Evolutionary conservation across 2,888 invertebrate genomes (phyloP).

Genomic region (Metalampra italica): DNA sequence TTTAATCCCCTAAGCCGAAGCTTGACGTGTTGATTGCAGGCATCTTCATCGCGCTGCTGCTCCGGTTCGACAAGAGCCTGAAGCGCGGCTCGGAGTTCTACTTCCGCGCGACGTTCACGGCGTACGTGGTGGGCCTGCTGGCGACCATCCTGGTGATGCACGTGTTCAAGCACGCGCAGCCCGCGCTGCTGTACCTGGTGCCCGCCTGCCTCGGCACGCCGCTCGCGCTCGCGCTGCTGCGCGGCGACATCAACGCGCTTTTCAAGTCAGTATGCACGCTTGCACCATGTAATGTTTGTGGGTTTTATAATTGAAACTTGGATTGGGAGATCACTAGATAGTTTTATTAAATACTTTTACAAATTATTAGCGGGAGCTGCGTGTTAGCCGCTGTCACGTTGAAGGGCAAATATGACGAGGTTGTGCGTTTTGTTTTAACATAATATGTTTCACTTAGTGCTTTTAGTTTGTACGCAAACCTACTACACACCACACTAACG

Average conservation of each 20-base stretch:
- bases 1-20: too few relatives aligned
- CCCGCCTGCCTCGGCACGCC: constrained; percentile 97
- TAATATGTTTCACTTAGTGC: too few relatives aligned
- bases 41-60: constrained; percentile 97
- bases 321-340: too few relatives aligned
- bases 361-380: too few relatives aligned
- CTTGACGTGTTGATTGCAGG: too few relatives aligned
- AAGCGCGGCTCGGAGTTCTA: constrained; percentile 85
- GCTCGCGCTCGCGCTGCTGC: constrained; percentile 89
- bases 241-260: constrained; percentile 93
- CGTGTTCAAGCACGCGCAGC: constrained; percentile 98
- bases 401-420: too few relatives aligned
- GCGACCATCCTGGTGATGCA: constrained; percentile 99
- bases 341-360: too few relatives aligned
- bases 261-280: constrained; percentile 86
- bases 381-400: too few relatives aligned
- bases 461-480: too few relatives aligned
- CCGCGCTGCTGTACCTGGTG: constrained; percentile 97
- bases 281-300: not conserved
- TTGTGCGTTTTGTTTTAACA: too few relatives aligned
- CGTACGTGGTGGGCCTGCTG: constrained; percentile 95
- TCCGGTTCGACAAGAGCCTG: constrained; percentile 95
- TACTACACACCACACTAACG: too few relatives aligned
- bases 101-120: constrained; percentile 91
- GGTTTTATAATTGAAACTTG: too few relatives aligned